Evolutionary conservation across 2,797 vertebrate genomes (phyloP), one percentile per base, ranked within the genome.

Genomic region (Leuciscus waleckii): DNA sequence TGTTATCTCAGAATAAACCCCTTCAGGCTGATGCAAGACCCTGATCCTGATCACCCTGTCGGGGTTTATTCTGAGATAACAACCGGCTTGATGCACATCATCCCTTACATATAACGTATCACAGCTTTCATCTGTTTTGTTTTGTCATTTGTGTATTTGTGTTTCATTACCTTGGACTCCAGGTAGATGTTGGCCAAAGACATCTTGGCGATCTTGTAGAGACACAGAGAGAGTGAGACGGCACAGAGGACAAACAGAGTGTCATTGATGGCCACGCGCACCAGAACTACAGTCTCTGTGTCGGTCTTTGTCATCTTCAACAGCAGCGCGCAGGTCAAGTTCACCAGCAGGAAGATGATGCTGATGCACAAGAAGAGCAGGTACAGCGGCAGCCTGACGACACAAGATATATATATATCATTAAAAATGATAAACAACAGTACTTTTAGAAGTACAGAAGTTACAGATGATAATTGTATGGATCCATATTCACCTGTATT

Each of bases 161-260:
- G 32, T 56, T 39, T 58, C 21, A 0, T 23, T 91, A 98, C 98
- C 97, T 98, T 99, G 74, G 98, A 98, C 88, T 99, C 98, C 95
- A 99, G 93, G 94, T 99, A 99, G 91, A 98, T 98, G 94, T 97
- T 98, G 91, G 98, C 97, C 91, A 99, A 94, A 17, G 97, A 98
- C 98, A 99, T 99, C 95, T 98, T 99, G 39, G 97, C 97, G 83
- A 99, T 97, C 93, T 98, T 98, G 94, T 98, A 99, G 78, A 99
- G 97, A 91, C 97, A 98, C 90, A 98, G 43, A 35, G 98, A 96
- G 88, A 99, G 97, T 1, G 97, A 98, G 90, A 98, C 81, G 49
- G 98, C 98, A 0, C 97, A 98, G 85, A 99, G 95, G 91, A 99
- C 97, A 1, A 99, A 99, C 2, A 99, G 93, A 0, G 97, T 95